Percentiles rank a stretch among this genome's conserved stretches.
phyloP scores from a whole-genome alignment of 2,797 vertebrate species.

The Danio jaintianensis region DNA sequence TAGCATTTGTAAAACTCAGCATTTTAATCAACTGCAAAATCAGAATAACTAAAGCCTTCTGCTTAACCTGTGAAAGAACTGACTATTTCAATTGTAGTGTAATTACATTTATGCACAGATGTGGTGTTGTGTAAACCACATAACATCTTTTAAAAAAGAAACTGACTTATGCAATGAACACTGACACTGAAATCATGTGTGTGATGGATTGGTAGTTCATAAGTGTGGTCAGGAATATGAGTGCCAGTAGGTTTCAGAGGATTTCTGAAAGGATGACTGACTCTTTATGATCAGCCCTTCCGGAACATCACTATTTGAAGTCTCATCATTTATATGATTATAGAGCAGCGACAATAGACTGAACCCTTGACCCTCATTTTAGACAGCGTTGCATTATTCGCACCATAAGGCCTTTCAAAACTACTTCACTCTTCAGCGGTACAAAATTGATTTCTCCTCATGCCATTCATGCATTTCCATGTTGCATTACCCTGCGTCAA shows the following conservation, averaged over 20 bases:
- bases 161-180: background rate
- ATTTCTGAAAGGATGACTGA: constrained; percentile 56
- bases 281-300: constrained; percentile 54
- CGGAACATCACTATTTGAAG: constrained; percentile 56
- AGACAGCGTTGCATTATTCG: constrained; percentile 62
- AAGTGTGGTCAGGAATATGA: constrained; percentile 32
- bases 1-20: too few species aligned
- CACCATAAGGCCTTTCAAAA: constrained; percentile 60
- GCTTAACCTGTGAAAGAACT: too few species aligned
- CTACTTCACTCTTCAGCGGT: constrained; percentile 54
- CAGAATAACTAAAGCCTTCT: too few species aligned
- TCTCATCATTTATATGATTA: constrained; percentile 61
- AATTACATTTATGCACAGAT: background rate
- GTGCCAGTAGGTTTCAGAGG: constrained; percentile 46
- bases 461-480: constrained; percentile 53
- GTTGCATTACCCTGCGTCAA: constrained; percentile 58
- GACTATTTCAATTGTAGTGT: background rate
- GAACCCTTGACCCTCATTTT: constrained; percentile 66
- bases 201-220: constrained; percentile 15
- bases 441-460: constrained; percentile 60
- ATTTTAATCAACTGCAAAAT: too few species aligned
- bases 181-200: constrained; percentile 4
- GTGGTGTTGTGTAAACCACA: background rate
- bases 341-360: constrained; percentile 56
- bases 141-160: background rate